Base-by-base conservation (phyloP, 2,888 invertebrate genomes). In the Oithona nana region DNA sequence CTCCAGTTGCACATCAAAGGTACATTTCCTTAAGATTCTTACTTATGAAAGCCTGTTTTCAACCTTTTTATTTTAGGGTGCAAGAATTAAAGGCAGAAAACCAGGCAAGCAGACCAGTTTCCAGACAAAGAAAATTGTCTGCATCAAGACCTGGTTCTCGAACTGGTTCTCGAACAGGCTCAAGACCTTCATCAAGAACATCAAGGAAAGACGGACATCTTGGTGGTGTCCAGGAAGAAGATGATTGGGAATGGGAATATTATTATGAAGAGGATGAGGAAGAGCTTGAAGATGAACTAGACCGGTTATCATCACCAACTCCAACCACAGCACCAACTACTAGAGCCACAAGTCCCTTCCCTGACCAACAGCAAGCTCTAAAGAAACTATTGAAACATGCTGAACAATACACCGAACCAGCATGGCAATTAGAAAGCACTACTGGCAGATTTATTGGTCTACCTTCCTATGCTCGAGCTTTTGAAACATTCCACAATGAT, bases 311-410 rank as follows among this genome's bases (percentile, higher is more conserved):
- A n/a, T n/a, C 59, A 6, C 59, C 59, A 39, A 48, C 48, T 22
- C 20, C 48, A 26, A 48, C 59, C 24, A 59, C 59, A 8, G 59
- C 59, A 2, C 48, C 59, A 22, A 59, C 59, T 22, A 59, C 59
- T n/a, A 31, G 59, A 6, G 59, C 59, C 20, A 59, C 59, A 20
- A 59, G 59, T 26, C 59, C 59, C n/a, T 59, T 59, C 26, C 59
- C 59, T 2, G 59, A 48, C 4, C 22, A 56, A 8, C 26, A 11
- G 13, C 28, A 56, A 11, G 16, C 56, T 11, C 8, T 24, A 11
- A 13, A 6, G 3, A 8, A 26, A 28, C 8, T 11, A 11, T 8
- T 24, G 56, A 56, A 28, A 20, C 16, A 11, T 28, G 28, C 20
- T 24, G 56, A 56, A 6, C 8, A 39, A 39, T 6, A 16, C 39